Base-by-base conservation (phyloP, 2,113 vertebrate species). In the Gallinago jamesoni region DNA sequence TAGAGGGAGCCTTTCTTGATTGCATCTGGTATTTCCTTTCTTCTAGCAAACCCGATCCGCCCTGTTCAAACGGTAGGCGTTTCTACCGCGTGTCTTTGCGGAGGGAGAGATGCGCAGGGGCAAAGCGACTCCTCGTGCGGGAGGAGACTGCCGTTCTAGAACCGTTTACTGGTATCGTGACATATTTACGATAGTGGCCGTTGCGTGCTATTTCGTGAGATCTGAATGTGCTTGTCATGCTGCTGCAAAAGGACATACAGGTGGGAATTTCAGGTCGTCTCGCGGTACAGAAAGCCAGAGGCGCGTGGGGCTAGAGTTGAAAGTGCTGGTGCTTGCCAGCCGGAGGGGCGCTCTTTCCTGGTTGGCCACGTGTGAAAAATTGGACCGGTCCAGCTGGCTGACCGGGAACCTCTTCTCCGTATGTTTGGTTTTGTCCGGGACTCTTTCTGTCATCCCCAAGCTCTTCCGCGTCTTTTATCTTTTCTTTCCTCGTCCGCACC, bases 121-220 rank as follows among this genome's bases (percentile, higher is more conserved):
- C 31, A 59, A 33, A 64, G 3, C 0, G 6, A 27, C 47, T 41
- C 41, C 48, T n/a, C 8, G 16, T 2, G 2, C 0, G 7, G 33
- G 47, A 84, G 77, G 43, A 73, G 57, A 35, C 57, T 0, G 12
- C 37, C 67, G 27, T 86, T 80, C 16, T 17, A 39, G 12, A 57
- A 35, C 0, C 2, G 6, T 35, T 83, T 57, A 31, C 31, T 0
- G 0, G 9, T 78, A 76, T 92, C 9, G 33, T 27, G 59, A 14
- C 0, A 1, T 0, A 0, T n/a, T 87, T 67, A 27, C 1, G 20
- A 12, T 35, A 6, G 6, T 0, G 3, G 56, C 27, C 2, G 2
- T 50, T 0, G 0, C 1, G 4, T 62, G 60, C 37, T 7, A 3
- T 77, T 84, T 78, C 47, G 24, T 7, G 41, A 55, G 68, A 50